Evolutionary conservation across 2,888 invertebrate species (phyloP).

Genomic region (Icerya purchasi): DNA sequence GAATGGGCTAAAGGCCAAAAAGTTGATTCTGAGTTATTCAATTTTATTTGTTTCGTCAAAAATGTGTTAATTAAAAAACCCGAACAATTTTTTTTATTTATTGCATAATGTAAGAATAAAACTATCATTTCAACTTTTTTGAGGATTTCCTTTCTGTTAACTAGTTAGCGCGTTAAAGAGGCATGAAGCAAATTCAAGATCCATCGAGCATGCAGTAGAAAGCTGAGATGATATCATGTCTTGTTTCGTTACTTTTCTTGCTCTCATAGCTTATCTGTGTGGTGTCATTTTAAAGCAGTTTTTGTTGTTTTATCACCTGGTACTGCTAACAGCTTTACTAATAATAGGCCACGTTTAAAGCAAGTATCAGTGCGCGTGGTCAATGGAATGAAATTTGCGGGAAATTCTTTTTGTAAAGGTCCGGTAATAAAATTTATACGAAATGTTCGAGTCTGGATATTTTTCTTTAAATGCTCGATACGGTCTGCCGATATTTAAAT

Average conservation of each 20-base stretch:
- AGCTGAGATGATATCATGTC: constrained; percentile 8
- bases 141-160: not conserved
- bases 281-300: constrained; percentile 9
- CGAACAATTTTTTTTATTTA: not conserved
- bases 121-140: not conserved
- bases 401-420: no score
- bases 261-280: constrained; percentile 10
- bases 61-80: not conserved
- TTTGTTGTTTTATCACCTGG: constrained; percentile 9
- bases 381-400: not conserved
- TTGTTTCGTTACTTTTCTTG: constrained; percentile 11
- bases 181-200: constrained; percentile 7
- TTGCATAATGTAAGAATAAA: not conserved
- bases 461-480: constrained; percentile 12
- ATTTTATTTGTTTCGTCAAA: not conserved
- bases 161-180: no score
- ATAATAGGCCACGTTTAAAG: constrained; percentile 9
- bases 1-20: not conserved
- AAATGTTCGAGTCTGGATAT: no score
- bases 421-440: no score
- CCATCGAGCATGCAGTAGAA: constrained; percentile 8
- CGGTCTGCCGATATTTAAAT: constrained; percentile 11
- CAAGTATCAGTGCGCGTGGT: constrained; percentile 12
- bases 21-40: not conserved
- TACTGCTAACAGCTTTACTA: constrained; percentile 8